Base-by-base conservation (phyloP, 2,797 vertebrate genomes). In the Poeciliopsis paucimaculata region DNA sequence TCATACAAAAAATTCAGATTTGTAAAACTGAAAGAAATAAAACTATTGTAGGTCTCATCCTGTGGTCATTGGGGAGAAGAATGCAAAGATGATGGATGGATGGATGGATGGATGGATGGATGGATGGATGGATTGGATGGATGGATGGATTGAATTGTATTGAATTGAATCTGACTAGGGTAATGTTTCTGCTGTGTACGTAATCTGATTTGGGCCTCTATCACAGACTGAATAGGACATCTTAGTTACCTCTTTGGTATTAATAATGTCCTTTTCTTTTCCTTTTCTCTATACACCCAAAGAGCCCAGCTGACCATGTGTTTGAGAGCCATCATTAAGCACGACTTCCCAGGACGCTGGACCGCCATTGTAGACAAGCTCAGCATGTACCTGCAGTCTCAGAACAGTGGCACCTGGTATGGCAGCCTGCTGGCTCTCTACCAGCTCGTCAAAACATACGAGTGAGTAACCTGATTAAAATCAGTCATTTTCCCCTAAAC, bases 361-460 rank as follows among this genome's bases (percentile, higher is more conserved):
- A 98, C 98, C 0, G 96, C 95, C 0, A 95, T 99, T 1, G 97
- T 99, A n/a, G 98, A 99, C 91, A 98, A 98, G 94, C 96, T 99
- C 74, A 95, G 96, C 77, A 90, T 96, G 87, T 98, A 98, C 87
- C 92, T 99, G 86, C 96, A 97, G 85, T 97, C 97, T 34, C 96
- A 97, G 88, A 98, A 95, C 95, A 97, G 96, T 6, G 96, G 96
- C 79, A 97, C 96, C 90, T 99, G 98, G 98, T 97, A 99, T 0
- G 98, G 98, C 78, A 98, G 97, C 91, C 95, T 99, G 76, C 93
- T 99, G 51, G 97, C 97, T 41, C 96, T 99, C 1, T 98, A 99
- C 91, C 98, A 99, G 87, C 96, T 99, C 77, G 98, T 99, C 94
- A 99, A 99, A 94, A 99, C 97, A n/a, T 99, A 99, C 0, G 98